Base-by-base conservation (phyloP, 2,113 vertebrate species). In the Fukomys damarensis region DNA sequence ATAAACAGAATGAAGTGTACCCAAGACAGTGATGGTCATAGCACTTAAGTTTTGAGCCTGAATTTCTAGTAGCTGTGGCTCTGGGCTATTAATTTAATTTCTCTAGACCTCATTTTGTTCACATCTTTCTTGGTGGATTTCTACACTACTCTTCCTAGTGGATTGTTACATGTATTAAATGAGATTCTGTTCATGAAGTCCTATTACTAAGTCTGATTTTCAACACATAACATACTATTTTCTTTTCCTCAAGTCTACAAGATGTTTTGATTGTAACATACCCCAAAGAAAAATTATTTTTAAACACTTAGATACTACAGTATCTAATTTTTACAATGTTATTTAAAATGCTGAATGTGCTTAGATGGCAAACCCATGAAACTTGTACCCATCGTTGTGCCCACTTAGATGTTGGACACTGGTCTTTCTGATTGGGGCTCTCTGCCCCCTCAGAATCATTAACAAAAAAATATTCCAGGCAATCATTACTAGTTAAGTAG, bases 51-150 rank as follows among this genome's bases (percentile, higher is more conserved):
- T 88, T 90, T 43, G 1, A 93, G 5, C 24, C 70, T 76, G 85
- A 35, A 72, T 70, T 84, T 72, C 74, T 65, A n/a, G 43, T 65
- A 56, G 26, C 77, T 90, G 61, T 41, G 61, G 88, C 30, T 17
- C 77, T 41, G 20, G 43, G 22, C 24, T 32, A 32, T 5, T 95
- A 32, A 32, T 43, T 83, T 72, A 79, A 43, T 70, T 54, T 86
- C 52, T 93, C 28, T 85, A 59, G 54, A 41, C 10, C 32, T 96
- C 65, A 85, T 84, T 87, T 93, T 46, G n/a, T 28, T 87, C 52
- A n/a, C 5, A 79, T 3, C 46, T 91, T 6, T 35, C 82, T 91
- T 24, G 32, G 3, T 77, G 74, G 28, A 17, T 26, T 77, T 77
- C 46, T 89, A 28, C 43, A 49, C 54, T 90, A 83, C 16, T 38